Evolutionary conservation across 2,113 vertebrate species (phyloP), one percentile per base, ranked within the genome.

Genomic region (Cololabis saira): DNA sequence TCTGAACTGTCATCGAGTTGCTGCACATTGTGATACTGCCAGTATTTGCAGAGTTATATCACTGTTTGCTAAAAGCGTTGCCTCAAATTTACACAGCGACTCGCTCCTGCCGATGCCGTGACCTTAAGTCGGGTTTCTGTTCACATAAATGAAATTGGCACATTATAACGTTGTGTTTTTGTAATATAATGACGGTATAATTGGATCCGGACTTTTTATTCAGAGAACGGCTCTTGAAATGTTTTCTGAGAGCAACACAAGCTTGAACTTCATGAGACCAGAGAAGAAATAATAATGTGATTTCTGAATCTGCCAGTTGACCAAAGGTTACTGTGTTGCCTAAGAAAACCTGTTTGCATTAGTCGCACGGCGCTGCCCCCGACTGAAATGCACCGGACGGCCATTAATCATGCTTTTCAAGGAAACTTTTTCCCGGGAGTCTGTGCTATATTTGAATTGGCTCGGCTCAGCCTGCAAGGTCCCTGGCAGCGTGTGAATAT

Each of bases 371-470:
- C 65, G 73, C 45, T 17, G 67, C 24, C 69, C 69, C 63, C 50
- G 41, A 54, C 67, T 77, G 72, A 80, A 87, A 81, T 77, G 66
- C 27, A 70, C 73, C 22, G 73, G 74, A 55, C 67, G 16, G 76
- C 72, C 80, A 84, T 84, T 81, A 85, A 90, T 88, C 85, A 84
- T 71, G 77, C 71, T 83, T 87, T 82, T 86, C 82, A 75, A 79
- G 78, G 82, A 88, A 87, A 82, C 69, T 67, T 87, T 76, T 74
- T 74, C 86, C 85, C 82, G 59, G 56, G 78, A 88, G 80, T 66
- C 76, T 59, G 84, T 78, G 90, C 84, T 87, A 90, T 91, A 87
- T 90, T 92, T 91, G 79, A 83, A 80, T 86, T 90, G 87, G 89
- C 87, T 76, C 52, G 51, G 21, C 63, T 78, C 70, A 68, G 24